These are phyloP conservation scores for Apoda limacodes DNA, from an alignment of 2,888 invertebrate species.

Conservation along the genomic window DNA sequence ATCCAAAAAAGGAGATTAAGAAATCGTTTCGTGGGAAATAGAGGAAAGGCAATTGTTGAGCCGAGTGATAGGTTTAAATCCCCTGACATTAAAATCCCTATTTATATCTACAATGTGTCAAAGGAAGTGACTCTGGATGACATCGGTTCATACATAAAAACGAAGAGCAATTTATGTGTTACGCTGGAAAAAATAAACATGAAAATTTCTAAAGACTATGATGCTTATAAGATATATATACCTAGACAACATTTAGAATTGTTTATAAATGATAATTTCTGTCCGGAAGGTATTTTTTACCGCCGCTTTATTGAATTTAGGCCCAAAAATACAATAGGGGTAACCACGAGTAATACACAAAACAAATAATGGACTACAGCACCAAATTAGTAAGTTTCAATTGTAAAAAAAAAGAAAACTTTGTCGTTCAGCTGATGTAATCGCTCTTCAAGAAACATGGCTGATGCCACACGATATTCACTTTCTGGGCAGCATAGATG, in stretches of 20 bases:
- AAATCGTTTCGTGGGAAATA: constrained; percentile 12
- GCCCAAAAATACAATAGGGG: too few relatives aligned
- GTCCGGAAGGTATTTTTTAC: constrained; percentile 20
- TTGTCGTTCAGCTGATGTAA: too few relatives aligned
- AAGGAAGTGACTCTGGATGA: constrained; percentile 14
- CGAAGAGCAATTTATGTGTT: constrained; percentile 11
- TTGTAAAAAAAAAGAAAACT: too few relatives aligned
- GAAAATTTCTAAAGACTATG: constrained; percentile 14
- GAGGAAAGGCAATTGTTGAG: constrained; percentile 8
- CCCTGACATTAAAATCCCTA: constrained; percentile 16
- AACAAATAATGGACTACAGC: too few relatives aligned
- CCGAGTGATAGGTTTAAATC: constrained; percentile 15
- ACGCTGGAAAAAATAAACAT: constrained; percentile 16
- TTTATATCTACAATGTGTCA: constrained; percentile 19
- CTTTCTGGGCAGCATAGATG: too few relatives aligned
- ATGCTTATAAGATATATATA: constrained; percentile 20
- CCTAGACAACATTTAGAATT: constrained; percentile 12
- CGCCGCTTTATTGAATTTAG: constrained; percentile 18
- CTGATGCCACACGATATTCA: too few relatives aligned
- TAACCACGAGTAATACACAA: too few relatives aligned
- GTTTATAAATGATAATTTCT: too few relatives aligned
- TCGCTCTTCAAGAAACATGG: too few relatives aligned
- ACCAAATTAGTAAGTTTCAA: too few relatives aligned
- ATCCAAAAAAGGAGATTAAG: constrained; percentile 12
- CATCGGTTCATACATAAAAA: constrained; percentile 15